A percentile compares a stretch with the other conserved stretches of the same genome.
Evolutionary conservation across 2,888 invertebrate species (phyloP).

Genomic region (Calameuta pallipes): DNA sequence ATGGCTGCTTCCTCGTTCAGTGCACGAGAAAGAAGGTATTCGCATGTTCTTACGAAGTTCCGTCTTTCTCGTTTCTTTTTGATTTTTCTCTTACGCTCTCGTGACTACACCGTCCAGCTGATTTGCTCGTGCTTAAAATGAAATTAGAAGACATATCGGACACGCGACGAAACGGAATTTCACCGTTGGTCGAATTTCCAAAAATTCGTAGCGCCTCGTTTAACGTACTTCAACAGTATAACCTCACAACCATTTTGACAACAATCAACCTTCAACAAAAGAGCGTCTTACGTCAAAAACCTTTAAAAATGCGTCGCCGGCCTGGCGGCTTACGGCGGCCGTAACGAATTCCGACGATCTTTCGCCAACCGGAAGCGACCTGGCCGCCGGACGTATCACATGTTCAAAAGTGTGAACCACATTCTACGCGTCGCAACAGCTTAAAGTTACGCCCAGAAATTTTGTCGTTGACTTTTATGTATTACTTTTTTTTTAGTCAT

Average conservation of each 20-base stretch:
- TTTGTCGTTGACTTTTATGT: background rate
- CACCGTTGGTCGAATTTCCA: slow-evolving; percentile 4
- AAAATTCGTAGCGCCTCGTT: slow-evolving; percentile 22
- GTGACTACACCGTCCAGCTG: background rate
- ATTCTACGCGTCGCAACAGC: slow-evolving; percentile 25
- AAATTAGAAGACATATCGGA: background rate
- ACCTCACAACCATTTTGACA: slow-evolving; percentile 65
- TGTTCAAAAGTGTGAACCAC: slow-evolving; percentile 56
- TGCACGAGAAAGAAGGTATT: background rate
- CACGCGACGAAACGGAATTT: background rate
- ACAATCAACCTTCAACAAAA: slow-evolving; percentile 63
- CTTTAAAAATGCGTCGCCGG: slow-evolving; percentile 53
- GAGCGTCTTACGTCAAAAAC: slow-evolving; percentile 53
- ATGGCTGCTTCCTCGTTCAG: background rate
- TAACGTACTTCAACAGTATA: slow-evolving; percentile 58
- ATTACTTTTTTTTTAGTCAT: background rate
- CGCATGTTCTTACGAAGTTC: background rate
- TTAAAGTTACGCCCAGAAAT: slow-evolving; percentile 6
- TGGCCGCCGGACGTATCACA: slow-evolving; percentile 57
- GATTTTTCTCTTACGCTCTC: slow-evolving; percentile 12
- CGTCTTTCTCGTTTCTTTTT: background rate
- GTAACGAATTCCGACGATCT: slow-evolving; percentile 11
- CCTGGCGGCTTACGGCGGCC: slow-evolving; percentile 34
- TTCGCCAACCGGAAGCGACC: slow-evolving; percentile 14
- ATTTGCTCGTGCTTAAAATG: background rate